phyloP scores from a whole-genome alignment of 2,797 vertebrate genomes.

The Hydrocynus forskahlii region DNA sequence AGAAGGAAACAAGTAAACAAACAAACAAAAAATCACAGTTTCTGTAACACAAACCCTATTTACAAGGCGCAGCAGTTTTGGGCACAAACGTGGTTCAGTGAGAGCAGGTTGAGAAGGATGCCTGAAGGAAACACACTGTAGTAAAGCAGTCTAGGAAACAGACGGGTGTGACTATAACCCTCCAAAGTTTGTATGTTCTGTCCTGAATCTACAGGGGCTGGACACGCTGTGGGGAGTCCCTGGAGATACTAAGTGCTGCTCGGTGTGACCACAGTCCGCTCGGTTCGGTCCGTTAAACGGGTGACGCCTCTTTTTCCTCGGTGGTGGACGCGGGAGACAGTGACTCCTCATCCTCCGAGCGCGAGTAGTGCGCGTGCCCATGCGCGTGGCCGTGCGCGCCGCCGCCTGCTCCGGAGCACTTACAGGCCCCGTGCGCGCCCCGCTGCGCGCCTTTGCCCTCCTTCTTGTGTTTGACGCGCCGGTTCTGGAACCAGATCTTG shows the following conservation, averaged over 20 bases:
- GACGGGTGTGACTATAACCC: background rate
- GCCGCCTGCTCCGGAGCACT: conserved; percentile 78
- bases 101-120: background rate
- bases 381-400: background rate
- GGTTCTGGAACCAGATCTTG: conserved; percentile 99
- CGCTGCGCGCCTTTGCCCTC: conserved; percentile 89
- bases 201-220: conserved; percentile 29
- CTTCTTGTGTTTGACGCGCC: conserved; percentile 99
- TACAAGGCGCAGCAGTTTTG: conserved; percentile 52
- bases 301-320: conserved; percentile 92
- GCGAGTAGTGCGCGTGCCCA: conserved; percentile 84
- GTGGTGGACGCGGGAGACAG: conserved; percentile 88
- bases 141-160: background rate
- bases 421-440: conserved; percentile 87
- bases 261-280: conserved; percentile 35
- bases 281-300: conserved; percentile 71
- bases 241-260: conserved; percentile 62
- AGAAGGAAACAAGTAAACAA: background rate
- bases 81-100: conserved; percentile 6
- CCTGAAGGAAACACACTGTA: background rate
- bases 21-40: conserved; percentile 41
- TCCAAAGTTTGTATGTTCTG: background rate
- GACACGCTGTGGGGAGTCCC: conserved; percentile 32
- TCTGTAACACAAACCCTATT: conserved; percentile 49
- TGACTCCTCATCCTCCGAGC: conserved; percentile 96